Conservation (phyloP, 1,140 invertebrate genomes). For the Conus betulinus region DNA sequence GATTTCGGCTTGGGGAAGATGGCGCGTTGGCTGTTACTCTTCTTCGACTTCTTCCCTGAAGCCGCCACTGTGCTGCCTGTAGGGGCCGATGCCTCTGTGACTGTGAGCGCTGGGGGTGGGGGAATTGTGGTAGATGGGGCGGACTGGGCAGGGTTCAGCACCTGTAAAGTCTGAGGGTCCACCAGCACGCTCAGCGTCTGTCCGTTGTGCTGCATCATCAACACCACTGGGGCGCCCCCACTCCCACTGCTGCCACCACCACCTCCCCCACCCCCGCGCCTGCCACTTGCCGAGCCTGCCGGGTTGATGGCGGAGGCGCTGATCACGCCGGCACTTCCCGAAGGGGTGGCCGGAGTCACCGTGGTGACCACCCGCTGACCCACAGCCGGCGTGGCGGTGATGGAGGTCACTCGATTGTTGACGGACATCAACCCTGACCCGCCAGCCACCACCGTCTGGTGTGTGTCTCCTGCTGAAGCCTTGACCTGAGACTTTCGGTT, state of each 20-base stretch:
- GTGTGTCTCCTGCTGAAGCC: neutral
- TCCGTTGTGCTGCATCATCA: slow-evolving; percentile 62
- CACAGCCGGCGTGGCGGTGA: too few species aligned
- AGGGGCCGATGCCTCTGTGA: too few species aligned
- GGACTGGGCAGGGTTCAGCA: slow-evolving; percentile 52
- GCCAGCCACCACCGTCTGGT: neutral
- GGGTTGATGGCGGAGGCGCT: neutral
- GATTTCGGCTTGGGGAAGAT: slow-evolving; percentile 60
- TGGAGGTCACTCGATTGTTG: neutral
- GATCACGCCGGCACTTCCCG: neutral
- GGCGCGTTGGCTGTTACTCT: slow-evolving; percentile 50
- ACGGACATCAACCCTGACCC: neutral
- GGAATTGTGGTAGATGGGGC: neutral
- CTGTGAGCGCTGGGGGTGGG: neutral
- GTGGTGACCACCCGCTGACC: neutral
- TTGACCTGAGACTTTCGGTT: slow-evolving; percentile 20
- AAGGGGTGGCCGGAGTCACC: neutral
- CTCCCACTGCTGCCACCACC: slow-evolving; percentile 25
- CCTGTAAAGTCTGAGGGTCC: slow-evolving; percentile 66
- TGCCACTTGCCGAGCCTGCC: too few species aligned
- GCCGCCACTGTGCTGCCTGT: neutral
- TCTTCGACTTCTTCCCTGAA: slow-evolving; percentile 40
- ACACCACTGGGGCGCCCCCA: slow-evolving; percentile 53
- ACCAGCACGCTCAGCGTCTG: slow-evolving; percentile 65
- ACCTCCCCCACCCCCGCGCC: slow-evolving; percentile 13